Conservation (phyloP, 1,140 invertebrate species). For the Nymphalis io region DNA sequence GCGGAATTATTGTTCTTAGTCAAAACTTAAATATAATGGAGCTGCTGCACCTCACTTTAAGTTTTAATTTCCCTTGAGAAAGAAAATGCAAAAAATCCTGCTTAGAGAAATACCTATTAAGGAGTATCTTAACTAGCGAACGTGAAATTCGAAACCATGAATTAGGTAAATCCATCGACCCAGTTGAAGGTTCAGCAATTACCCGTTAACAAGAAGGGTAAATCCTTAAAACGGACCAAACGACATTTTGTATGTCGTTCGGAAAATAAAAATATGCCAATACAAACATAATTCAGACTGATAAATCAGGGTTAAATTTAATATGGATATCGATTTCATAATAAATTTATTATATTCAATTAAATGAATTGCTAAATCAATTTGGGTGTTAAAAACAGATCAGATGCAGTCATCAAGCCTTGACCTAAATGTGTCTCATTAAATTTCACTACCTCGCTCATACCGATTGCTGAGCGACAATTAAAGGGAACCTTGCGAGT, state of each 20-base stretch:
- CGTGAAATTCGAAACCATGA: slow-evolving; percentile 2
- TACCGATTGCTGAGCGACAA: slow-evolving; percentile 55
- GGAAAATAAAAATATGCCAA: neutral
- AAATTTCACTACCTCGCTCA: slow-evolving; percentile 60
- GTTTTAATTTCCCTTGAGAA: slow-evolving; percentile 61
- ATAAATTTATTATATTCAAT: slow-evolving; percentile 12
- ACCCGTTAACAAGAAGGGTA: slow-evolving; percentile 13
- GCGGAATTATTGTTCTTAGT: slow-evolving; percentile 15
- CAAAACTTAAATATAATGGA: slow-evolving; percentile 37
- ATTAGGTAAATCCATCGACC: neutral
- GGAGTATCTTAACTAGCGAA: neutral
- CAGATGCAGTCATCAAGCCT: slow-evolving; percentile 47
- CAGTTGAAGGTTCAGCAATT: slow-evolving; percentile 2
- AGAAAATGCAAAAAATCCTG: slow-evolving; percentile 47
- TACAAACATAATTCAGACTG: neutral
- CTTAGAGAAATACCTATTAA: neutral
- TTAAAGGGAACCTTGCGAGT: slow-evolving; percentile 54
- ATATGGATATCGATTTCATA: neutral
- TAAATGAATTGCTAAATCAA: slow-evolving; percentile 45
- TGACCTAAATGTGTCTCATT: slow-evolving; percentile 66
- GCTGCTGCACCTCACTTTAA: slow-evolving; percentile 50
- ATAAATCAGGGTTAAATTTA: neutral
- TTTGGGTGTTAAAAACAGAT: slow-evolving; percentile 42
- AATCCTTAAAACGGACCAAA: neutral
- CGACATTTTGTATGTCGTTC: neutral